A percentile compares a stretch with the other conserved stretches of the same genome.
These are phyloP conservation scores for Echiichthys vipera DNA, from an alignment of 2,797 vertebrate genomes.

Conservation along the genomic window DNA sequence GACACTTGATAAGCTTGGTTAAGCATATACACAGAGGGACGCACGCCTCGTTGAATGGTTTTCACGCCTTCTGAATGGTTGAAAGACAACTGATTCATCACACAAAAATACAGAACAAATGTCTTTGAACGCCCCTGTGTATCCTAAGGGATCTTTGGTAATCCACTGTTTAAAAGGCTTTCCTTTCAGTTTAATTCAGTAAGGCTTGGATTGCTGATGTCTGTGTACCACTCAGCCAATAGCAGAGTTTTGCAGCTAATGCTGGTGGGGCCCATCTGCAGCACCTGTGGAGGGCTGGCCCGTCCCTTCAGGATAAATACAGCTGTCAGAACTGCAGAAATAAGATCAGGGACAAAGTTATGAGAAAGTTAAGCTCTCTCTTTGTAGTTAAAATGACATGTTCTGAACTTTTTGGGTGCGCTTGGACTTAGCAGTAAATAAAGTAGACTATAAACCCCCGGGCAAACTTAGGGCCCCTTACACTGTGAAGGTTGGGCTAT, in stretches of 20 bases:
- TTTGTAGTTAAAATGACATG: slow-evolving; percentile 10
- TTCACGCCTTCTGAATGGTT: slow-evolving; percentile 14
- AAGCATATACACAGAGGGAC: slow-evolving; percentile 9
- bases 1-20: slow-evolving; percentile 4
- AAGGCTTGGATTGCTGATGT: slow-evolving; percentile 46
- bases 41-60: neutral
- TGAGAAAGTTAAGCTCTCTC: slow-evolving; percentile 1
- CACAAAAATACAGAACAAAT: slow-evolving; percentile 26
- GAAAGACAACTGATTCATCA: slow-evolving; percentile 30
- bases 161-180: slow-evolving; percentile 35
- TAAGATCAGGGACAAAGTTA: slow-evolving; percentile 3
- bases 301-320: slow-evolving; percentile 43
- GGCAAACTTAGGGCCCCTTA: neutral
- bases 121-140: neutral
- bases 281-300: slow-evolving; percentile 36
- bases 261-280: slow-evolving; percentile 36
- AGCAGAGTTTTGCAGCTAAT: slow-evolving; percentile 15
- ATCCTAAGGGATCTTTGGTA: slow-evolving; percentile 22
- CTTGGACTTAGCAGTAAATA: slow-evolving; percentile 7
- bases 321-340: slow-evolving; percentile 32
- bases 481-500: neutral
- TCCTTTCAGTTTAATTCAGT: slow-evolving; percentile 34
- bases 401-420: slow-evolving; percentile 5
- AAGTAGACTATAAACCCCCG: neutral
- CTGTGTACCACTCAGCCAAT: slow-evolving; percentile 26